A percentile compares a stretch with the other conserved stretches of the same genome.
Evolutionary conservation across 2,888 invertebrate genomes (phyloP).

Genomic region (Marronus borbonicus): DNA sequence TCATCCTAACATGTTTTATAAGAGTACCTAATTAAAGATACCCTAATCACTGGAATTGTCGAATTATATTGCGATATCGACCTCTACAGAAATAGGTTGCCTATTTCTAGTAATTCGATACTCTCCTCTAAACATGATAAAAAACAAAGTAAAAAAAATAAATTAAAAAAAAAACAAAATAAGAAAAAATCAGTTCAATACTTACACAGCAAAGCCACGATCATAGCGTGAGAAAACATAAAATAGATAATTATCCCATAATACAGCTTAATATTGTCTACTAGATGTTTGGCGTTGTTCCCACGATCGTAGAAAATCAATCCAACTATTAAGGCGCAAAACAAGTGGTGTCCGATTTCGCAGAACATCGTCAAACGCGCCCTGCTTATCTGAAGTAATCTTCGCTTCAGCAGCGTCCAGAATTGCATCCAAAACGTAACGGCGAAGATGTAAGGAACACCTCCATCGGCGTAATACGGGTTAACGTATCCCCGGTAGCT

Average conservation of each 20-base stretch:
- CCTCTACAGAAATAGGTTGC: no score
- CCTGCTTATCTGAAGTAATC: constrained; percentile 42
- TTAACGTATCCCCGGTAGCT: constrained; percentile 7
- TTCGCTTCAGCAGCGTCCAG: constrained; percentile 36
- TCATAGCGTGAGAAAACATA: constrained; percentile 46
- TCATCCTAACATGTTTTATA: no score
- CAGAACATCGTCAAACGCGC: constrained; percentile 38
- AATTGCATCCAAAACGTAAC: constrained; percentile 47
- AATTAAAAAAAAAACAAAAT: no score
- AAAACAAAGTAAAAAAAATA: no score
- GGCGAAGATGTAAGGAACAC: constrained; percentile 58
- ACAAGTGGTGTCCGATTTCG: constrained; percentile 45
- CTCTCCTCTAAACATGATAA: no score
- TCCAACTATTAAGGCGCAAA: constrained; percentile 40
- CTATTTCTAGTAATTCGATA: no score
- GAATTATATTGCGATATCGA: no score
- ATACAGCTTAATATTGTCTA: constrained; percentile 48
- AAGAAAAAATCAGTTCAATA: constrained; percentile 57
- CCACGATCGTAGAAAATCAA: constrained; percentile 47
- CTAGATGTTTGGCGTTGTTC: constrained; percentile 35
- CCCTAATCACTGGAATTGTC: no score
- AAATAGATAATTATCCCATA: constrained; percentile 47
- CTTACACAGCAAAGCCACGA: constrained; percentile 48
- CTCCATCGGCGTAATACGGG: constrained; percentile 50
- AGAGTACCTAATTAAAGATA: no score